These are phyloP conservation scores for Oxytorus armatus DNA, from an alignment of 2,888 invertebrate genomes.

Conservation along the genomic window DNA sequence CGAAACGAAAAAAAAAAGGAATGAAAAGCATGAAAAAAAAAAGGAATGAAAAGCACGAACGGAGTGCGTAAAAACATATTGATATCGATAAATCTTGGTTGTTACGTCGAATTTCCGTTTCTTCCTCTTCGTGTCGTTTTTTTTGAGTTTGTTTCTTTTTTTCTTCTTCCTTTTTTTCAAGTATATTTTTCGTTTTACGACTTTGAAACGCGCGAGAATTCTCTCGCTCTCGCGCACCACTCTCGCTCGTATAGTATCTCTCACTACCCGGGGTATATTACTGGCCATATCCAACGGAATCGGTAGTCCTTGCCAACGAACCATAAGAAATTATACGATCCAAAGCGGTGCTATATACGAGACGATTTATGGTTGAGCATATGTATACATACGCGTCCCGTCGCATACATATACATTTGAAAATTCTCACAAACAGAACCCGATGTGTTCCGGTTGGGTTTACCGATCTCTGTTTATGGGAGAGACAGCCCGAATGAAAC, in stretches of 20 bases:
- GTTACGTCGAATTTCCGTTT: constrained; percentile 18
- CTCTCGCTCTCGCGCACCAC: constrained; percentile 16
- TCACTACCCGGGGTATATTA: constrained; percentile 64
- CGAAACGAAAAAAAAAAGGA: neutral
- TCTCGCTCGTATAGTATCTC: constrained; percentile 21
- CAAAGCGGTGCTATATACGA: constrained; percentile 40
- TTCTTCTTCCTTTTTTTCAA: neutral
- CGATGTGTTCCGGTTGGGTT: neutral
- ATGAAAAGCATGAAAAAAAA: neutral
- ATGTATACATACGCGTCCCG: constrained; percentile 13
- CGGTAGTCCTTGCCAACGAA: constrained; percentile 61
- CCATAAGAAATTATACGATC: constrained; percentile 65
- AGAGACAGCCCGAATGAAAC: constrained; percentile 1
- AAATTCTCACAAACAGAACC: neutral
- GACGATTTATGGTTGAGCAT: constrained; percentile 62
- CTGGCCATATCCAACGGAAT: constrained; percentile 55
- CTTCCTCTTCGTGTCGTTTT: too few species aligned
- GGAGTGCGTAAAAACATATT: constrained; percentile 29
- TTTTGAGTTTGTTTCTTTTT: constrained; percentile 4
- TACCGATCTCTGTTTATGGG: neutral
- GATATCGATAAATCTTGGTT: constrained; percentile 45
- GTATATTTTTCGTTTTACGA: constrained; percentile 53
- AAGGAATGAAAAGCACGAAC: neutral
- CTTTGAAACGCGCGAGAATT: constrained; percentile 25
- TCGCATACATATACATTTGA: constrained; percentile 6